A percentile compares a stretch with the other conserved stretches of the same genome.
phyloP scores from a whole-genome alignment of 64 coral and sea anemone genomes.

The Montipora cactus region DNA sequence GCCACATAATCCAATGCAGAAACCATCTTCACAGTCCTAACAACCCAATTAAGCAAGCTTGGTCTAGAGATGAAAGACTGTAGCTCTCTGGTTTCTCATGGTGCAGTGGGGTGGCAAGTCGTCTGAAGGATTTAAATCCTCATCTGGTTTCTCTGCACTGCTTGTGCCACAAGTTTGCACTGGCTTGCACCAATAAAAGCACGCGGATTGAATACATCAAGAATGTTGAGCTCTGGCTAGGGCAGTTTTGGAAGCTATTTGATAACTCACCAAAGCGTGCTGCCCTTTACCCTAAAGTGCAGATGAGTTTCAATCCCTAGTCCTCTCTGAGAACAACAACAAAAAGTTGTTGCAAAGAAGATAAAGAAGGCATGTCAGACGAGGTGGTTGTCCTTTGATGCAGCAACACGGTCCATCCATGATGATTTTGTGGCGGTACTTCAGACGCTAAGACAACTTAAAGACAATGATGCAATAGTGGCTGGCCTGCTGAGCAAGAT shows the following conservation, averaged over 20 bases:
- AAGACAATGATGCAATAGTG: not conserved
- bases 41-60: not conserved
- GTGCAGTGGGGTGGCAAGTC: conserved; percentile 47
- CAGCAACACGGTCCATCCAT: not conserved
- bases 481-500: not conserved
- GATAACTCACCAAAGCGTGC: too few relatives aligned
- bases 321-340: not conserved
- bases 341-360: not conserved
- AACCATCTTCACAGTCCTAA: conserved; percentile 22
- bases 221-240: not conserved
- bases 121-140: conserved; percentile 2
- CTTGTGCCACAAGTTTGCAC: conserved; percentile 25
- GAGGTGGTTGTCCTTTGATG: conserved; percentile 10
- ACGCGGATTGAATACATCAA: conserved; percentile 41
- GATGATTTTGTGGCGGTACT: not conserved
- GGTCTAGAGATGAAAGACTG: conserved; percentile 4
- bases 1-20: conserved; percentile 10
- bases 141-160: conserved; percentile 49
- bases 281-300: too few relatives aligned
- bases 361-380: not conserved
- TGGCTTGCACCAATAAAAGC: conserved; percentile 36
- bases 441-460: not conserved
- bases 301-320: too few relatives aligned
- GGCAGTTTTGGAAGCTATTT: too few relatives aligned
- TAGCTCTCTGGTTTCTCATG: conserved; percentile 25